A percentile compares a stretch with the other conserved stretches of the same genome.
Conservation (phyloP, 1,140 invertebrate genomes). For the Gryon sp. region DNA sequence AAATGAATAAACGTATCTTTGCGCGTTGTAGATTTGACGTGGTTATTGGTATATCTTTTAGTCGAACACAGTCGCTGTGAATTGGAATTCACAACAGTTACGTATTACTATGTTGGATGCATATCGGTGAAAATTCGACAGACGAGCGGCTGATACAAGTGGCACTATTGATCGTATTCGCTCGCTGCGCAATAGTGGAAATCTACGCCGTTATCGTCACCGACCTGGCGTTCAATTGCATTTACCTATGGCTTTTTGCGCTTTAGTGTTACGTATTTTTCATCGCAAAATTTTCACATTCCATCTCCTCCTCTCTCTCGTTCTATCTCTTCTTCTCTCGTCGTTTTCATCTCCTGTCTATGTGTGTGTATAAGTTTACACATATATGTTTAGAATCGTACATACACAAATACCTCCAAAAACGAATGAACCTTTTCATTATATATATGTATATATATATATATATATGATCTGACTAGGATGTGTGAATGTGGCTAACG, state of each 20-base stretch:
- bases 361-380: neutral
- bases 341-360: neutral
- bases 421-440: too few relatives aligned
- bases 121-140: conserved; percentile 64
- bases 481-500: conserved; percentile 16
- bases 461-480: neutral
- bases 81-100: conserved; percentile 45
- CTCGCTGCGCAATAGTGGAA: conserved; percentile 65
- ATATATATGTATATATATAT: too few relatives aligned
- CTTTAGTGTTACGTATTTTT: conserved; percentile 61
- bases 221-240: conserved; percentile 64
- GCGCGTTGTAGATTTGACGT: conserved; percentile 13
- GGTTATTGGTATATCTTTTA: conserved; percentile 38
- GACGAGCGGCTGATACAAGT: conserved; percentile 64
- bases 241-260: conserved; percentile 66
- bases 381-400: conserved; percentile 2
- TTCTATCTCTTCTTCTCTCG: neutral
- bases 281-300: conserved; percentile 58
- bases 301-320: neutral
- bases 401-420: neutral
- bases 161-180: conserved; percentile 65
- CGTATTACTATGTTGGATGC: conserved; percentile 39
- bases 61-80: conserved; percentile 12
- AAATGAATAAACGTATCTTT: conserved; percentile 1
- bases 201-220: conserved; percentile 66